phyloP scores from a whole-genome alignment of 1,140 invertebrate species.

The Scaptodrosophila lebanonensis region DNA sequence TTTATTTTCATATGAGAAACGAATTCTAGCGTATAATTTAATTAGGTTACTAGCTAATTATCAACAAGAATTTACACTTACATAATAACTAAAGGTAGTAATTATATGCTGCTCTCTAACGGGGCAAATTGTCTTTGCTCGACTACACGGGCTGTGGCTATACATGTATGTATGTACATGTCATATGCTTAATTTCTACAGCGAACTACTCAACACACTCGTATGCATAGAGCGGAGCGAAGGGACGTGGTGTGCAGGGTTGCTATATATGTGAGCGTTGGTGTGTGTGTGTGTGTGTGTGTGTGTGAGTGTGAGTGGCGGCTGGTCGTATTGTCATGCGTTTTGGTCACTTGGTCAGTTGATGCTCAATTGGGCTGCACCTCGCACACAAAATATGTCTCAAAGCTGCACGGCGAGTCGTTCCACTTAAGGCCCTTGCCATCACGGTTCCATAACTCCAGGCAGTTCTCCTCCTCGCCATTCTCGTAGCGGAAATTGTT shows the following conservation, averaged over 20 bases:
- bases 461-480: constrained; percentile 92
- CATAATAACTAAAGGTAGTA: constrained; percentile 7
- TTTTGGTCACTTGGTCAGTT: too few relatives aligned
- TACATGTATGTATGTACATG: constrained; percentile 10
- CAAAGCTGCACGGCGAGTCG: constrained; percentile 93
- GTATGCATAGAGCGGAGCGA: too few relatives aligned
- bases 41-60: constrained; percentile 63
- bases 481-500: constrained; percentile 96
- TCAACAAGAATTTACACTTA: constrained; percentile 33
- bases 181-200: constrained; percentile 36
- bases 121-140: too few relatives aligned
- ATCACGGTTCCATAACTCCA: constrained; percentile 94
- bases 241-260: too few relatives aligned
- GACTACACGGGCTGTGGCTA: too few relatives aligned
- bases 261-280: constrained; percentile 6
- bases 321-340: too few relatives aligned
- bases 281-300: background rate
- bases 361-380: constrained; percentile 79
- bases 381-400: constrained; percentile 95
- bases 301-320: background rate
- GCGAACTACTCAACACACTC: background rate
- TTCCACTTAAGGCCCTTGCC: constrained; percentile 95
- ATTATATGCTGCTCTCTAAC: too few relatives aligned
- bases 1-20: constrained; percentile 53
- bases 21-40: constrained; percentile 61